Evolutionary conservation across 2,113 vertebrate species (phyloP).

Genomic region (Tachysurus fulvidraco): DNA sequence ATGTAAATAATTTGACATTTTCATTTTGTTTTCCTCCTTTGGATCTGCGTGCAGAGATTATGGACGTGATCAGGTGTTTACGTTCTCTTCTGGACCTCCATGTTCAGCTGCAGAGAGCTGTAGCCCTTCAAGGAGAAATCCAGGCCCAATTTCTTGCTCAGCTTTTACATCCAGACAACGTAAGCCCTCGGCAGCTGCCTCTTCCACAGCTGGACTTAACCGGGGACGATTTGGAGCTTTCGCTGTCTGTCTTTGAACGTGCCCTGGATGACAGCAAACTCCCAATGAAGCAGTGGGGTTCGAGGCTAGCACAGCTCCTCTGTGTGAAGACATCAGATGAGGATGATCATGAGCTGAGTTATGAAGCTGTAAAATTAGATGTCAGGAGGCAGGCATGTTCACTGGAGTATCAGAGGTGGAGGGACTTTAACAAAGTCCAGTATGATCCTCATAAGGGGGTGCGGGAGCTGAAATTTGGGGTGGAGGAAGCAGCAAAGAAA

Average conservation of each 20-base stretch:
- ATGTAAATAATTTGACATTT: neutral
- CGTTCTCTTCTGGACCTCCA: conserved; percentile 49
- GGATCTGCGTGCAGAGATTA: neutral
- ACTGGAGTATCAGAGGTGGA: conserved; percentile 37
- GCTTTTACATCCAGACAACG: conserved; percentile 24
- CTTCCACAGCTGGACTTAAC: conserved; percentile 21
- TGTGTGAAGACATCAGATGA: conserved; percentile 23
- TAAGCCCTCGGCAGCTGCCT: neutral
- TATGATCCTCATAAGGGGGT: conserved; percentile 35
- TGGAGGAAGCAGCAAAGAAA: conserved; percentile 42
- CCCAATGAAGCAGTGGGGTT: conserved; percentile 25
- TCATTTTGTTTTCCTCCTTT: neutral
- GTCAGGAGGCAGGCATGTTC: conserved; percentile 30
- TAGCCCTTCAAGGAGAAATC: conserved; percentile 47
- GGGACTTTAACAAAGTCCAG: conserved; percentile 36
- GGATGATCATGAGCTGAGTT: conserved; percentile 16
- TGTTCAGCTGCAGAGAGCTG: conserved; percentile 45
- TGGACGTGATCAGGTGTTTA: conserved; percentile 45
- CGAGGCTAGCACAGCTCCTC: conserved; percentile 23
- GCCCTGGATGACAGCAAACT: conserved; percentile 39
- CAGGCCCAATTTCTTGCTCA: conserved; percentile 42
- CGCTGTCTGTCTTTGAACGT: conserved; percentile 40
- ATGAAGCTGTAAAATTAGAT: conserved; percentile 33
- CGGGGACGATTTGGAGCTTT: conserved; percentile 41
- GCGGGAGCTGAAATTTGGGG: conserved; percentile 21